These are phyloP conservation scores for Muscina levida DNA, from an alignment of 2,888 invertebrate genomes.

Conservation along the genomic window DNA sequence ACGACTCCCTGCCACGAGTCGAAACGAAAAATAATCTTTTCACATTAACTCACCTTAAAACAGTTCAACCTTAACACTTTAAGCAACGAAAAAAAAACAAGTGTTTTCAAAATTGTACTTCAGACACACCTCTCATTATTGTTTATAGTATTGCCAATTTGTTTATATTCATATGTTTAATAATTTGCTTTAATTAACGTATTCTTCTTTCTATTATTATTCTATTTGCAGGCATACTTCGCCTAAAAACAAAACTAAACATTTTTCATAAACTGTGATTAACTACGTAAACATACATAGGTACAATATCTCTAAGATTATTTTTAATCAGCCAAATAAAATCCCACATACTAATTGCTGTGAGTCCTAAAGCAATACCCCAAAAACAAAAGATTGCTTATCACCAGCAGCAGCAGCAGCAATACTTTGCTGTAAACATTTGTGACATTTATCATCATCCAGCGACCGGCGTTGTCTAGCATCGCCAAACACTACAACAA, in stretches of 20 bases:
- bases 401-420: too few species aligned
- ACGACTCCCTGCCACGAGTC: too few species aligned
- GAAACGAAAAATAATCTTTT: too few species aligned
- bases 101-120: background rate
- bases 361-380: too few species aligned
- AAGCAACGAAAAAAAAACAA: conserved; percentile 16
- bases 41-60: background rate
- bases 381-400: too few species aligned
- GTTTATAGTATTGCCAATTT: conserved; percentile 12
- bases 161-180: conserved; percentile 10
- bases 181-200: conserved; percentile 23
- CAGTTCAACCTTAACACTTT: background rate
- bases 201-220: conserved; percentile 24
- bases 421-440: too few species aligned
- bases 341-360: too few species aligned
- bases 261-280: conserved; percentile 31
- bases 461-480: background rate
- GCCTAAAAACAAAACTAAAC: conserved; percentile 16
- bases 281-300: background rate
- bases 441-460: too few species aligned
- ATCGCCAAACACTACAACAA: background rate
- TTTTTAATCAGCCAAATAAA: too few species aligned
- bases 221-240: conserved; percentile 28
- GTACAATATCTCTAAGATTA: too few species aligned
- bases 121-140: background rate